Evolutionary conservation across 2,113 vertebrate species (phyloP).

Genomic region (Puma concolor): DNA sequence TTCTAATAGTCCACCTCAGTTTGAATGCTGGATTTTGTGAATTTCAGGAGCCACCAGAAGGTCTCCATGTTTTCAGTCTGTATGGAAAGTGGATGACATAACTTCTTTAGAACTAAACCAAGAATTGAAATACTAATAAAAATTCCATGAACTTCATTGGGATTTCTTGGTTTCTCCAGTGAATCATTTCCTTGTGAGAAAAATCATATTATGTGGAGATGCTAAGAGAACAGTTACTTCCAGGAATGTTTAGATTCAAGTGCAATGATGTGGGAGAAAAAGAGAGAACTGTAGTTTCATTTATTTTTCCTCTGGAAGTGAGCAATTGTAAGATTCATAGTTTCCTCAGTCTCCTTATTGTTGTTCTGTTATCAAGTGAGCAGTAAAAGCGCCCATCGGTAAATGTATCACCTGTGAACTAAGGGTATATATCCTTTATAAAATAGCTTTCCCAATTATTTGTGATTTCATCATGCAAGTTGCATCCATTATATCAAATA

Average conservation of each 20-base stretch:
- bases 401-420: neutral
- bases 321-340: conserved; percentile 8
- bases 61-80: neutral
- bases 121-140: neutral
- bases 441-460: neutral
- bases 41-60: neutral
- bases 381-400: neutral
- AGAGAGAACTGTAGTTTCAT: neutral
- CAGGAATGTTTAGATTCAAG: neutral
- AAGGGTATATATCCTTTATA: neutral
- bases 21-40: neutral
- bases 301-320: conserved; percentile 16
- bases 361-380: neutral
- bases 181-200: conserved; percentile 22
- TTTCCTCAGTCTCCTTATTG: neutral
- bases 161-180: neutral
- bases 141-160: neutral
- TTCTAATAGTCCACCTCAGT: neutral
- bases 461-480: neutral
- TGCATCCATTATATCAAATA: neutral
- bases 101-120: neutral
- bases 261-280: neutral
- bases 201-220: neutral
- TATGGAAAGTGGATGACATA: neutral
- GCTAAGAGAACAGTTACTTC: neutral